phyloP scores from a whole-genome alignment of 2,797 vertebrate species.

The Hyperoplus immaculatus region DNA sequence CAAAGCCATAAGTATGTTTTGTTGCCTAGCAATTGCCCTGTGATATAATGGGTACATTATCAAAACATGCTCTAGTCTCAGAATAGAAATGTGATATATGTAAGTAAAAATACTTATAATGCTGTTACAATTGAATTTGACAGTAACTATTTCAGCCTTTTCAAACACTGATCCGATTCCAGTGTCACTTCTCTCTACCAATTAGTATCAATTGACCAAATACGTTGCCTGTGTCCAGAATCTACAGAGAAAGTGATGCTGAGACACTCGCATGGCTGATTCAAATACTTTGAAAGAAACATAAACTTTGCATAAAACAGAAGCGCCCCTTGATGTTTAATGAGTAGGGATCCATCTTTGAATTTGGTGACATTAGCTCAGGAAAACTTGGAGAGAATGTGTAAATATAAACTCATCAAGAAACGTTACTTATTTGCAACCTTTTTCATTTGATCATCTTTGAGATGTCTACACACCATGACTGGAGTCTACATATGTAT shows the following conservation, averaged over 20 bases:
- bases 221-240: background rate
- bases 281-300: background rate
- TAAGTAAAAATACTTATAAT: background rate
- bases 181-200: background rate
- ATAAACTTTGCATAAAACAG: background rate
- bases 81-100: background rate
- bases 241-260: background rate
- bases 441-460: background rate
- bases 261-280: background rate
- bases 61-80: background rate
- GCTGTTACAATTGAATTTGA: background rate
- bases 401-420: background rate
- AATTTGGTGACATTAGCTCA: too few species aligned
- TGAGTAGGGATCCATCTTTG: background rate
- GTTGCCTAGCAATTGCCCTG: background rate
- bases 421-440: background rate
- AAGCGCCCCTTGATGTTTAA: background rate
- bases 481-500: background rate
- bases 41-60: background rate
- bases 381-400: too few species aligned
- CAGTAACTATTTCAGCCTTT: background rate
- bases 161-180: background rate
- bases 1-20: background rate
- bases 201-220: too few species aligned
- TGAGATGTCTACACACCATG: background rate